Base-by-base conservation (phyloP, 2,888 invertebrate species). In the Chrysomela aeneicollis region DNA sequence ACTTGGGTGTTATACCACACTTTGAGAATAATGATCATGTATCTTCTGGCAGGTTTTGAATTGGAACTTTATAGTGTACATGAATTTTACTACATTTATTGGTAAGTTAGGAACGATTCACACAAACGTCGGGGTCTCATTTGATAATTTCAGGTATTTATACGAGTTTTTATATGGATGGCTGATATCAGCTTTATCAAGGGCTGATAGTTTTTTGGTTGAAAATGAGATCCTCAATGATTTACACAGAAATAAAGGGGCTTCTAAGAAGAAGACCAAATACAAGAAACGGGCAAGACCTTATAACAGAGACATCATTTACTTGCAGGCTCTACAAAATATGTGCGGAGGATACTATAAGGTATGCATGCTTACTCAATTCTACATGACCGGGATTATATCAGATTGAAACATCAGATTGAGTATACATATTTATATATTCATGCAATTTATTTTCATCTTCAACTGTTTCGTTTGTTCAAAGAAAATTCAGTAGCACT, bases 1-100 rank as follows among this genome's bases (percentile, higher is more conserved):
- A 97, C 97, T 0, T 98, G 98, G 97, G 90, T 97, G 42, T 86
- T 98, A 69, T 97, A 97, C 84, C 96, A 98, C 82, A 95, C 96
- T 51, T 86, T 97, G 54, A 85, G 92, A 50, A 90, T 95, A 32
- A 97, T 98, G 95, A 92, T 96, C 75, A 92, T 95, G 79, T 98
- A 96, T 82, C 86, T 97, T 37, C 87, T 98, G 73, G 92, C 96
- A 19, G 98, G 98, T 0, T 93, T 99, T 76, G 97, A 98, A 80
- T 86, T 98, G 60, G 97, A 98, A 82, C 85, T 99, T 32, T 98
- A 98, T 83, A 95, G 96, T 64, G 91, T 93, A 21, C 97, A 98
- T 81, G 98, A 99, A 84, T 98, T 94, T 82, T 92, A 96, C 76
- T 97, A 97, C 80, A 93, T 98, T 73, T 98, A 92, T 83, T 97